phyloP scores from a whole-genome alignment of 92 coral and sea anemone genomes.

The Diadumene lineata region DNA sequence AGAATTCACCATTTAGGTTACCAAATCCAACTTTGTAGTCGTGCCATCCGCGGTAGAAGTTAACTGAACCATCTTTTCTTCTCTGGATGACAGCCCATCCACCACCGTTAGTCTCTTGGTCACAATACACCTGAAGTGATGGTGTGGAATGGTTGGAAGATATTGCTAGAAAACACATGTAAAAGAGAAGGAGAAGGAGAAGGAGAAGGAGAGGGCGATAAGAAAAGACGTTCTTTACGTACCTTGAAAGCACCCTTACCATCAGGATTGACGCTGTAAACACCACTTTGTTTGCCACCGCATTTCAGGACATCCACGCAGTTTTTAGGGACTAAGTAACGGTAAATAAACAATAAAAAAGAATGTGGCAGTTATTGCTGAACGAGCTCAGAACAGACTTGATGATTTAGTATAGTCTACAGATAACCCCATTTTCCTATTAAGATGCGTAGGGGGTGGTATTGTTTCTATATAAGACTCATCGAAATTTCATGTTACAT shows the following conservation, averaged over 20 bases:
- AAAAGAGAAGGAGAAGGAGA: background rate
- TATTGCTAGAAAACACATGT: background rate
- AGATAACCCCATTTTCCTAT: background rate
- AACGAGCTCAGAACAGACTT: no score
- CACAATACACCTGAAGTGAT: conserved; percentile 22
- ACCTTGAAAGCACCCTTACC: background rate
- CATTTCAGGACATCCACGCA: background rate
- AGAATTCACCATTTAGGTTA: conserved; percentile 34
- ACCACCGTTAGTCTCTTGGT: conserved; percentile 29
- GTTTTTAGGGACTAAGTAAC: background rate
- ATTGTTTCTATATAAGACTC: background rate
- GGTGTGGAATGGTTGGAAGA: no score
- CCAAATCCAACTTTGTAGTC: conserved; percentile 46
- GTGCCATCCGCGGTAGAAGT: conserved; percentile 25
- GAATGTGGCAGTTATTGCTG: no score
- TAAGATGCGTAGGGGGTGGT: background rate
- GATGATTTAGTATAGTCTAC: background rate
- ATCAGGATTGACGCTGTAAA: background rate
- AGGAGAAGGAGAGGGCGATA: no score
- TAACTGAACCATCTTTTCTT: conserved; percentile 25
- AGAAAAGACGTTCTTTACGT: no score
- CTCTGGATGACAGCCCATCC: conserved; percentile 37
- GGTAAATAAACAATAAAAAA: no score
- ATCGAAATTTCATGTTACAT: no score
- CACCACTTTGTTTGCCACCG: background rate